Evolutionary conservation across 2,888 invertebrate species (phyloP).

Genomic region (Lasioglossum malachurum): DNA sequence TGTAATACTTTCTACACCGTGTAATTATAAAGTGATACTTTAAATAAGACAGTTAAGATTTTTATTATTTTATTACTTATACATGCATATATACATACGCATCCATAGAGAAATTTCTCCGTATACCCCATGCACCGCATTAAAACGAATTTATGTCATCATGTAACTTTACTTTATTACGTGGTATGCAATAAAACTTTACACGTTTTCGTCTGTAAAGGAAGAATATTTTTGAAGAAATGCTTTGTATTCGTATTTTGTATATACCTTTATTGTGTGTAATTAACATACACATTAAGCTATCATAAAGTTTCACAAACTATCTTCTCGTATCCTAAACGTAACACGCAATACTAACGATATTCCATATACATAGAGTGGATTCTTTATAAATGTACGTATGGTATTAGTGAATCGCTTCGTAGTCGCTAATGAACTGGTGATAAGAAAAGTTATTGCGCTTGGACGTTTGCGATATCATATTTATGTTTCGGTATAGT

Average conservation of each 20-base stretch:
- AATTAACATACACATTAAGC: conserved; percentile 64
- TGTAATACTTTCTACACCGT: conserved; percentile 60
- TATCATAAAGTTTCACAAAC: conserved; percentile 57
- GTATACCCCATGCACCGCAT: not conserved
- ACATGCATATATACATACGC: not conserved
- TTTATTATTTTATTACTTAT: conserved; percentile 17
- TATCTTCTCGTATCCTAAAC: conserved; percentile 50
- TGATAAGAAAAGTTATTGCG: conserved; percentile 66
- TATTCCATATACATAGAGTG: conserved; percentile 51
- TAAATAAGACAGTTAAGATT: conserved; percentile 16
- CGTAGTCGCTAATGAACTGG: conserved; percentile 27
- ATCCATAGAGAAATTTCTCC: not conserved
- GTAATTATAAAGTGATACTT: conserved; percentile 50
- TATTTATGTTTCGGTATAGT: conserved; percentile 15
- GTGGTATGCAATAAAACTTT: not conserved
- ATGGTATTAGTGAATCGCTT: conserved; percentile 23
- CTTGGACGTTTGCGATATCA: conserved; percentile 58
- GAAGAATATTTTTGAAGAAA: not conserved
- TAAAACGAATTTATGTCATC: not conserved
- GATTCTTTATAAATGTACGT: conserved; percentile 30
- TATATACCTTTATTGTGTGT: conserved; percentile 67
- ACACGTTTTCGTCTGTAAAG: not conserved
- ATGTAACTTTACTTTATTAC: conserved; percentile 4
- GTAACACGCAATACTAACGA: conserved; percentile 63
- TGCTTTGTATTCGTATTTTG: not conserved